Evolutionary conservation across 2,113 vertebrate species (phyloP), one percentile per base, ranked within the genome.

Genomic region (Peucedramus taeniatus): DNA sequence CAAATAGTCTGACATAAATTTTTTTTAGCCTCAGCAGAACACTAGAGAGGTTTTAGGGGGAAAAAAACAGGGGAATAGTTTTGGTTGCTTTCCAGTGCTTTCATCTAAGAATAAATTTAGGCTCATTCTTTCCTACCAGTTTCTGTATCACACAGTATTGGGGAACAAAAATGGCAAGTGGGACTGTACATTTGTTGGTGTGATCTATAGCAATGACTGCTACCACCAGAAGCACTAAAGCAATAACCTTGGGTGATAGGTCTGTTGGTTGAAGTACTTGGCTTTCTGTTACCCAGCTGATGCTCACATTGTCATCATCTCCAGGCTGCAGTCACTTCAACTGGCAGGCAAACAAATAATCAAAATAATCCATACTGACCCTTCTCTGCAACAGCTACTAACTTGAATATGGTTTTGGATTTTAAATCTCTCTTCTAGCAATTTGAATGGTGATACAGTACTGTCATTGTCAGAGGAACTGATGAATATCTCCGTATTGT

Each of bases 21-120:
- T 45, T 87, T 93, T 94, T 94, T 80, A 93, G 39, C 59, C 39
- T 87, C 89, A 89, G 78, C 35, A 86, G 59, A 83, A 89, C 7
- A 64, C 44, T n/a, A 70, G 54, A 89, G n/a, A 70, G n/a, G 7
- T 92, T 83, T 75, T 28, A 40, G 24, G 23, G 10, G 22, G 2
- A 9, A 64, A 54, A 79, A 10, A 2, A 31, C 39, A 44, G 44
- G 11, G 9, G 23, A 70, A 81, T 24, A 70, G 2, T 70, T 84
- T 77, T 21, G 2, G 24, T 35, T 92, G 16, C 13, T 66, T 93
- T 65, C 18, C 20, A 78, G 23, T 60, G 23, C 28, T 93, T 91
- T 92, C 8, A 47, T 50, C 42, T 28, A 54, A 77, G 23, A 91
- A 89, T 26, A 63, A 65, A 20, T 68, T 64, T 72, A 23, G 61